Evolutionary conservation across 2,113 vertebrate genomes (phyloP).

Genomic region (Potamarius usumacintae): DNA sequence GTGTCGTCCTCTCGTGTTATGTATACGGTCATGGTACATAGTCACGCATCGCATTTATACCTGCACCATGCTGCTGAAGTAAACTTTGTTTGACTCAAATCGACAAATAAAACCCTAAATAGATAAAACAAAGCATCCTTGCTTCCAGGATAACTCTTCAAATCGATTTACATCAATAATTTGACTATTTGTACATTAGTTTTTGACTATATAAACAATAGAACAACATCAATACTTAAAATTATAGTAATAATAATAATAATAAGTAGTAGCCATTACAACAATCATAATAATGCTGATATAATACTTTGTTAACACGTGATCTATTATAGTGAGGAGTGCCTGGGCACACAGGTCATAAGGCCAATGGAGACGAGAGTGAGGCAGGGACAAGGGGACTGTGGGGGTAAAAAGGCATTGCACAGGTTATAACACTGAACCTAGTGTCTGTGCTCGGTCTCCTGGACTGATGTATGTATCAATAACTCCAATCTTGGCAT

Average conservation of each 20-base stretch:
- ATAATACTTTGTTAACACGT: conserved; percentile 48
- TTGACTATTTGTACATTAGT: conserved; percentile 40
- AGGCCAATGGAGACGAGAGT: conserved; percentile 41
- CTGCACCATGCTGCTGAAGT: conserved; percentile 36
- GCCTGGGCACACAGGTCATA: conserved; percentile 41
- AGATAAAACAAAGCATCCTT: conserved; percentile 63
- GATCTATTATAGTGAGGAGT: conserved; percentile 48
- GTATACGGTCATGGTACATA: background rate
- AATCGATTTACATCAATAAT: conserved; percentile 53
- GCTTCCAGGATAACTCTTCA: conserved; percentile 56
- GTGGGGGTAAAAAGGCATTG: conserved; percentile 41
- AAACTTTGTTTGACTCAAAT: conserved; percentile 49
- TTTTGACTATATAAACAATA: conserved; percentile 62
- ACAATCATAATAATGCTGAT: conserved; percentile 32
- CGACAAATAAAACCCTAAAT: conserved; percentile 58
- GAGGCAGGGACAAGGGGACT: conserved; percentile 15
- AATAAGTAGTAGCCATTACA: conserved; percentile 46
- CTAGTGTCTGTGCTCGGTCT: conserved; percentile 27
- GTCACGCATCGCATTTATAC: background rate
- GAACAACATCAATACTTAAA: conserved; percentile 63
- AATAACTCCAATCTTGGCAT: conserved; percentile 30
- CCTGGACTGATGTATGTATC: conserved; percentile 24
- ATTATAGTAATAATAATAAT: conserved; percentile 22
- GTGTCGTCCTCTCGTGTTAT: background rate
- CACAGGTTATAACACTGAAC: conserved; percentile 43